Evolutionary conservation across 1,140 invertebrate species (phyloP).

Genomic region (Bemisia tabaci): DNA sequence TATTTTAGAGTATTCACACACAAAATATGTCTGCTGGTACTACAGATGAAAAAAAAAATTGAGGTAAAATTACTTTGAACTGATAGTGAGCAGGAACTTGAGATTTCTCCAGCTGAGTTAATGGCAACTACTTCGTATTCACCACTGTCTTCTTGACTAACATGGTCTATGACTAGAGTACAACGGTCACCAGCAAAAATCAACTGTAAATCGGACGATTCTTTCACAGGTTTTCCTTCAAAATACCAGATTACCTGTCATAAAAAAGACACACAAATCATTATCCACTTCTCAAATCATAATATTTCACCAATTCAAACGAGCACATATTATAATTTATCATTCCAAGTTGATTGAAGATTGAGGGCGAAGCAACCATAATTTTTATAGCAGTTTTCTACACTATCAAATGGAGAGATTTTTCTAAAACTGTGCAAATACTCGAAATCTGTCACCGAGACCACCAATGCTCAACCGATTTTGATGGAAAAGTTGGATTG

Average conservation of each 20-base stretch:
- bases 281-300: no score
- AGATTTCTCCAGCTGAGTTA: conserved; percentile 63
- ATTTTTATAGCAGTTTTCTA: not conserved
- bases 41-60: not conserved
- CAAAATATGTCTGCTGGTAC: no score
- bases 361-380: no score
- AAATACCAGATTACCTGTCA: conserved; percentile 70
- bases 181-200: conserved; percentile 69
- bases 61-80: conserved; percentile 33
- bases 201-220: conserved; percentile 65
- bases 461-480: no score
- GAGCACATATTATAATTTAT: no score
- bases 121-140: conserved; percentile 66
- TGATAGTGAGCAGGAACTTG: conserved; percentile 51
- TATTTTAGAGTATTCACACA: no score
- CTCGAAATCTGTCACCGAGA: no score
- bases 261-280: conserved; percentile 11
- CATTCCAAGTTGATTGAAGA: no score
- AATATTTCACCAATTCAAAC: no score
- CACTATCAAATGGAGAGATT: no score
- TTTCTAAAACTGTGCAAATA: no score
- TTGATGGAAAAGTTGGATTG: no score
- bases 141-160: conserved; percentile 58
- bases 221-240: conserved; percentile 66
- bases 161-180: conserved; percentile 60